Evolutionary conservation across 2,113 vertebrate species (phyloP).

Genomic region (Engraulis encrasicolus): DNA sequence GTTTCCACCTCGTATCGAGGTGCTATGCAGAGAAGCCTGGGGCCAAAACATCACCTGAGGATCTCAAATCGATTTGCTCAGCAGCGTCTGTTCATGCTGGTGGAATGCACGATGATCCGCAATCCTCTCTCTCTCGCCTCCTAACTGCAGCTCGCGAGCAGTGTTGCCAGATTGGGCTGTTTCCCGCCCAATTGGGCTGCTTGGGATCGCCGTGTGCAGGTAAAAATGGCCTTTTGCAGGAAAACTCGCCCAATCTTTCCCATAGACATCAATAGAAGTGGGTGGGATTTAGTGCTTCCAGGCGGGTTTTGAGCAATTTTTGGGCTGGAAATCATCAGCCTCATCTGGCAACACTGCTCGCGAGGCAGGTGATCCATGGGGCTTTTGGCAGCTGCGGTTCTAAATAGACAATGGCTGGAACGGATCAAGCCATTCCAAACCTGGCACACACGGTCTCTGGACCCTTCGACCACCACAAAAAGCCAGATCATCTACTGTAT

Average conservation of each 20-base stretch:
- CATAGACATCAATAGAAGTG: no score
- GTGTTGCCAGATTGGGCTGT: no score
- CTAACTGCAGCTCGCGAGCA: no score
- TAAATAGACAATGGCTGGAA: not conserved
- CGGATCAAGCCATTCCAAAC: not conserved
- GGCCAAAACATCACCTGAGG: constrained; percentile 43
- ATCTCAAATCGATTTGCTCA: constrained; percentile 28
- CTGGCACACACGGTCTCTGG: not conserved
- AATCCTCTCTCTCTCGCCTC: no score
- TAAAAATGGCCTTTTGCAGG: no score
- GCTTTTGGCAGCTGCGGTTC: not conserved
- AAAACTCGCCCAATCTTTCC: no score
- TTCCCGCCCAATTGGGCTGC: no score
- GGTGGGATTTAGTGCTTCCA: no score
- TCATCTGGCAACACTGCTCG: not conserved
- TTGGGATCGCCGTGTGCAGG: no score
- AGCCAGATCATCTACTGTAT: not conserved
- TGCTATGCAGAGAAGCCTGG: constrained; percentile 14
- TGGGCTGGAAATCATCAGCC: no score
- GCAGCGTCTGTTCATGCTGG: not conserved
- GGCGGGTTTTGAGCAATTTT: no score
- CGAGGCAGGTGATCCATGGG: not conserved
- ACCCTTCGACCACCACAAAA: not conserved
- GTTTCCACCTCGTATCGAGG: not conserved
- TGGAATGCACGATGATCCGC: not conserved